Conservation (phyloP, 2,797 vertebrate species). For the Poliocrania exsul region DNA sequence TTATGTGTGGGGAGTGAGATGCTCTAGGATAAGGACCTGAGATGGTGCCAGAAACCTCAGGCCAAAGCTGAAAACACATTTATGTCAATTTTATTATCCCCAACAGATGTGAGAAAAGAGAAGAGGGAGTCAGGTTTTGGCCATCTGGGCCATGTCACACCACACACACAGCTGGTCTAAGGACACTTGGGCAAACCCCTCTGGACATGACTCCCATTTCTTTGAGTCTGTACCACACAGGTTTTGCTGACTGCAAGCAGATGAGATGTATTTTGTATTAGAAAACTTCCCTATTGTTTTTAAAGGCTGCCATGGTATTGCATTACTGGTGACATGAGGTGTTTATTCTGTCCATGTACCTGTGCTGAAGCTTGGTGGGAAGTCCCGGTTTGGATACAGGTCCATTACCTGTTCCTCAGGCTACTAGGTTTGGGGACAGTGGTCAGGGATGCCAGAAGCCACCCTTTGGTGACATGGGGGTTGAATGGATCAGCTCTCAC, state of each 20-base stretch:
- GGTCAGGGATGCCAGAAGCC: neutral
- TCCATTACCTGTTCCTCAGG: neutral
- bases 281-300: neutral
- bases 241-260: neutral
- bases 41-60: neutral
- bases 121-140: neutral
- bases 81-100: neutral
- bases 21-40: neutral
- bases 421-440: neutral
- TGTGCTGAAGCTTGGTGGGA: neutral
- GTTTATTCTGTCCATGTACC: neutral
- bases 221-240: neutral
- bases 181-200: neutral
- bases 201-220: neutral
- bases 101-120: accelerated
- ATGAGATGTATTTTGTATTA: neutral
- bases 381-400: accelerated
- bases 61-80: neutral
- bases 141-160: neutral
- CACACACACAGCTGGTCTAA: neutral
- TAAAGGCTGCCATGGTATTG: accelerated
- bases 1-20: accelerated
- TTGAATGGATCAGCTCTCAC: accelerated
- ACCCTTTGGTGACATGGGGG: neutral
- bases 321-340: neutral